Percentiles rank a stretch among this genome's conserved stretches.
Conservation (phyloP, 2,797 vertebrate species). For the Poecilia picta region DNA sequence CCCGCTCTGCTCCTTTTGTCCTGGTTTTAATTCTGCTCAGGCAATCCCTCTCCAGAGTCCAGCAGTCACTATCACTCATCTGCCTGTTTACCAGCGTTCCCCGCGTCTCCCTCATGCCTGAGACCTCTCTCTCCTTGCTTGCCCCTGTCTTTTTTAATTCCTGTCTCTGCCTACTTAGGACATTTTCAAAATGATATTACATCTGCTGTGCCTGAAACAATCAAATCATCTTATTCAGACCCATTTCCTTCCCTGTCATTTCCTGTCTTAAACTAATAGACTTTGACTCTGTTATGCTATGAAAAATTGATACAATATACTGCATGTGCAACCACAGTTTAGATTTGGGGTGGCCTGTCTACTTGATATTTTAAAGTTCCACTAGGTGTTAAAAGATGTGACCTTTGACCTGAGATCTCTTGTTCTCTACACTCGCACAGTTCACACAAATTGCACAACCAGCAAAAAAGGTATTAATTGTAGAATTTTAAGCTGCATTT, state of each 20-base stretch:
- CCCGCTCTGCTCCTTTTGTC: slow-evolving; percentile 26
- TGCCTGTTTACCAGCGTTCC: not conserved
- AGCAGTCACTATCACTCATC: not conserved
- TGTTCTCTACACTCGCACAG: not conserved
- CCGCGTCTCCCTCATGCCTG: not conserved
- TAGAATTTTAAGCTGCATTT: too few relatives aligned
- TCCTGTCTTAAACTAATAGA: not conserved
- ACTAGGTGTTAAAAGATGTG: not conserved
- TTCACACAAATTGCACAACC: not conserved
- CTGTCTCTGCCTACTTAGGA: not conserved
- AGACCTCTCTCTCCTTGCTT: not conserved
- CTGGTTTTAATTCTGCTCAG: not conserved
- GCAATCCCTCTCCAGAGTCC: not conserved
- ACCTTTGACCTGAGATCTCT: not conserved
- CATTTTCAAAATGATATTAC: not conserved
- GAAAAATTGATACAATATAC: not conserved
- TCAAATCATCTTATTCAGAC: slow-evolving; percentile 18
- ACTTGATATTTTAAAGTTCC: not conserved
- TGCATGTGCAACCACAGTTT: not conserved
- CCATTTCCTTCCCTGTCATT: slow-evolving; percentile 1
- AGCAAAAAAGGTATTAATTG: too few relatives aligned
- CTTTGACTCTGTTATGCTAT: not conserved
- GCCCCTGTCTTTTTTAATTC: not conserved
- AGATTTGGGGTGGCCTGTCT: not conserved
- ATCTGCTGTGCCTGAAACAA: slow-evolving; percentile 7